Base-by-base conservation (phyloP, 2,797 vertebrate genomes). In the Neosalanx taihuensis region DNA sequence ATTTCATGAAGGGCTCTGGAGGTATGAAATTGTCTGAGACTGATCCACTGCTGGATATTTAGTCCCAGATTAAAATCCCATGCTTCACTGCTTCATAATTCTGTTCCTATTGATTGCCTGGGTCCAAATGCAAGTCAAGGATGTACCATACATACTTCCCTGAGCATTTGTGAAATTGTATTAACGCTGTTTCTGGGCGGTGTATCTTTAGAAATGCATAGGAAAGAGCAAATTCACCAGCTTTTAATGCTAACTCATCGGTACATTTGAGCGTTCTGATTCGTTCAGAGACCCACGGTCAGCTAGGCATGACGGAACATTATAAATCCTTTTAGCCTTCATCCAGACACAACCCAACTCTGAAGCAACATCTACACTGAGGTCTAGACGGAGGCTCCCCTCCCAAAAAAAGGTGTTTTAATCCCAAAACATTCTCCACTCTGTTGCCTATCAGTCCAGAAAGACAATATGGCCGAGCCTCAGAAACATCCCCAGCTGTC, bases 11-110 rank as follows among this genome's bases (percentile, higher is more conserved):
- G 87, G 82, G 83, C 86, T 89, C 88, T 89, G 86, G 84, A 91
- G 91, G 89, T 92, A 91, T 89, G 90, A 92, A 91, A 91, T 90
- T 90, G 77, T 90, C 83, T 89, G 89, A 92, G 92, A 93, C 91
- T 93, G 93, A 93, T 93, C 92, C 92, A 92, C 92, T 90, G 84
- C 88, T 90, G 91, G 91, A 93, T 93, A 92, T 93, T 94, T 93
- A 93, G 92, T 92, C 89, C 85, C 90, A 92, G 93, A 93, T 93
- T 93, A 93, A 93, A 93, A 93, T 93, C 91, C 87, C 80, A 89
- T 83, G 90, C 92, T 88, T 88, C 85, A 87, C 84, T 89, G 88
- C 87, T 80, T 90, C 86, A 86, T 90, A 93, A 93, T 93, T 93
- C 86, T 85, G 80, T 86, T 92, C 84, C 87, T 85, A 92, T 93